Percentiles rank a stretch among this genome's conserved stretches.
Evolutionary conservation across 2,113 vertebrate species (phyloP).

Genomic region (Meleagris gallopavo): DNA sequence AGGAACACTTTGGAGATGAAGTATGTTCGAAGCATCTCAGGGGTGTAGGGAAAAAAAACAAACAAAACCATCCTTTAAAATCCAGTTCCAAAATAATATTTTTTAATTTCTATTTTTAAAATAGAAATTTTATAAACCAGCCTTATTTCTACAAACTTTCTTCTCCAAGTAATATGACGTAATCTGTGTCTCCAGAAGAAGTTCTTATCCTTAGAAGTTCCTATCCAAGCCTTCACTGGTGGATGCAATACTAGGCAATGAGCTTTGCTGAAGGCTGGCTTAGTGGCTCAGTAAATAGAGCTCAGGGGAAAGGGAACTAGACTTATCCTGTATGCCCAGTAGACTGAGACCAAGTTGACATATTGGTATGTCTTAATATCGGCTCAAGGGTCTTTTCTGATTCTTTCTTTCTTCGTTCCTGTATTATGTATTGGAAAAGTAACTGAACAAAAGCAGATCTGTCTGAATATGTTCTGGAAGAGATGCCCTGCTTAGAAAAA

Average conservation of each 20-base stretch:
- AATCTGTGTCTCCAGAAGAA: background rate
- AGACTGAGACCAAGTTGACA: background rate
- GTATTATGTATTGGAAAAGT: background rate
- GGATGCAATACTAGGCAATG: background rate
- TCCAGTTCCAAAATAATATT: background rate
- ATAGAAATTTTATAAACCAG: background rate
- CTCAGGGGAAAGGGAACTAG: background rate
- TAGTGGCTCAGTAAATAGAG: background rate
- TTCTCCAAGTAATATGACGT: background rate
- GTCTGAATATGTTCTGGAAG: background rate
- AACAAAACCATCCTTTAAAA: background rate
- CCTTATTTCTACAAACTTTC: background rate
- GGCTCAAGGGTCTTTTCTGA: background rate
- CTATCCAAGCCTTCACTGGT: background rate
- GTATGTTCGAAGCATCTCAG: background rate
- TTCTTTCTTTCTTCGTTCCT: background rate
- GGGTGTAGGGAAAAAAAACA: background rate
- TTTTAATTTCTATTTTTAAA: background rate
- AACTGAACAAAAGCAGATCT: background rate
- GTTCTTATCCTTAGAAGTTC: too few species aligned
- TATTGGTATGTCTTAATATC: fast-evolving
- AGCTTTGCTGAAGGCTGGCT: background rate
- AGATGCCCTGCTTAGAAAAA: background rate
- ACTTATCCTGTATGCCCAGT: background rate
- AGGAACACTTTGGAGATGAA: background rate